phyloP scores from a whole-genome alignment of 1,140 invertebrate species.

The Diabrotica virgifera region DNA sequence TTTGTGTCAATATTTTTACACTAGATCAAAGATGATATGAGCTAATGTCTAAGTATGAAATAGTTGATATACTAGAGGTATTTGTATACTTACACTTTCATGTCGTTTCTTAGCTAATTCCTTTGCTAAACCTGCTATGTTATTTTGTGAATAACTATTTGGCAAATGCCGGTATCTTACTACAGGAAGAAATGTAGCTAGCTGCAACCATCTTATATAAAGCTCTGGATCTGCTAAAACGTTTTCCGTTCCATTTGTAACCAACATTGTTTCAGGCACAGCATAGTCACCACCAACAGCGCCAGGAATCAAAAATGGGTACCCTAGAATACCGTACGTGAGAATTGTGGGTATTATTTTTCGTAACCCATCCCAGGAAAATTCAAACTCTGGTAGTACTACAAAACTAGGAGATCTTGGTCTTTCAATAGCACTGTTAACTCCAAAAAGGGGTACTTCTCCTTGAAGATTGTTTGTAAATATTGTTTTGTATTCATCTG shows the following conservation, averaged over 20 bases:
- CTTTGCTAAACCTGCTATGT: constrained; percentile 73
- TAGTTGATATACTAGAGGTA: background rate
- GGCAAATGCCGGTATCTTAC: constrained; percentile 89
- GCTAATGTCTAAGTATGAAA: no score
- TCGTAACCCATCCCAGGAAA: constrained; percentile 84
- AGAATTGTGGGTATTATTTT: constrained; percentile 81
- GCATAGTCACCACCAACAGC: constrained; percentile 85
- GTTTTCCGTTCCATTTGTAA: constrained; percentile 48
- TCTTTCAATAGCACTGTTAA: constrained; percentile 75
- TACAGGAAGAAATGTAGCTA: constrained; percentile 88
- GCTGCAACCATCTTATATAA: constrained; percentile 91
- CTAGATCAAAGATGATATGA: no score
- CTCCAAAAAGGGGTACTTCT: constrained; percentile 69
- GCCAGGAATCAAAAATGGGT: constrained; percentile 89
- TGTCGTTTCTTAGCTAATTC: constrained; percentile 72
- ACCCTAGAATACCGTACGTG: constrained; percentile 82
- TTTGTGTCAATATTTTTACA: no score
- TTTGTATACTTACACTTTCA: constrained; percentile 56
- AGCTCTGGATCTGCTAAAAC: constrained; percentile 78
- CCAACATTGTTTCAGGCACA: constrained; percentile 56
- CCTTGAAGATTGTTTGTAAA: constrained; percentile 66
- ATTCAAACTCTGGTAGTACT: constrained; percentile 79
- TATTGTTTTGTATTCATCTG: constrained; percentile 75
- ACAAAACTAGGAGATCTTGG: constrained; percentile 85
- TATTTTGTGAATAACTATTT: constrained; percentile 77